Conservation (phyloP, 2,888 invertebrate genomes). For the Boloria selene region DNA sequence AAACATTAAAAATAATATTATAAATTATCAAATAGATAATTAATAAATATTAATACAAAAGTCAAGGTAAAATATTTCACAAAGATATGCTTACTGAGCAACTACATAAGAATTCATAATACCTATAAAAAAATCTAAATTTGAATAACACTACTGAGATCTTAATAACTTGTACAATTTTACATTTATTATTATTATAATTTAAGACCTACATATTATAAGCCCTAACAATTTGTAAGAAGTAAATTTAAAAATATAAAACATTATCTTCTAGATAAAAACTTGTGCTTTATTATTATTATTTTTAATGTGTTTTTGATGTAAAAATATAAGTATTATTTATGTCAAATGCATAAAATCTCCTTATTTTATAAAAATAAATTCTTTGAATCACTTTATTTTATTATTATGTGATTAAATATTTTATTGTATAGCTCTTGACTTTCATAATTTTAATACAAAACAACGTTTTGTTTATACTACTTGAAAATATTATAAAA, state of each 20-base stretch:
- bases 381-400: too few relatives aligned
- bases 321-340: too few relatives aligned
- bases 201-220: neutral
- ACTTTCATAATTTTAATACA: too few relatives aligned
- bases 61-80: constrained; percentile 9
- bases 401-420: too few relatives aligned
- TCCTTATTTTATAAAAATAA: too few relatives aligned
- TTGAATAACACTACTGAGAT: neutral
- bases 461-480: too few relatives aligned
- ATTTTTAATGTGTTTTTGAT: neutral
- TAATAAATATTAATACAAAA: constrained; percentile 6
- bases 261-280: constrained; percentile 13
- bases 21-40: constrained; percentile 5
- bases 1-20: neutral
- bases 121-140: constrained; percentile 5
- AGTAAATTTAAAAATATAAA: neutral
- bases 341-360: too few relatives aligned
- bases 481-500: constrained; percentile 14
- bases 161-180: neutral
- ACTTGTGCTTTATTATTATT: constrained; percentile 12
- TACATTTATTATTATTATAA: neutral
- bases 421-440: too few relatives aligned
- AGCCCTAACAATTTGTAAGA: neutral
- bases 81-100: constrained; percentile 20
- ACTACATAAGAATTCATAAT: constrained; percentile 3